A percentile compares a stretch with the other conserved stretches of the same genome.
Conservation (phyloP, 2,797 vertebrate genomes). For the Scleropages formosus region DNA sequence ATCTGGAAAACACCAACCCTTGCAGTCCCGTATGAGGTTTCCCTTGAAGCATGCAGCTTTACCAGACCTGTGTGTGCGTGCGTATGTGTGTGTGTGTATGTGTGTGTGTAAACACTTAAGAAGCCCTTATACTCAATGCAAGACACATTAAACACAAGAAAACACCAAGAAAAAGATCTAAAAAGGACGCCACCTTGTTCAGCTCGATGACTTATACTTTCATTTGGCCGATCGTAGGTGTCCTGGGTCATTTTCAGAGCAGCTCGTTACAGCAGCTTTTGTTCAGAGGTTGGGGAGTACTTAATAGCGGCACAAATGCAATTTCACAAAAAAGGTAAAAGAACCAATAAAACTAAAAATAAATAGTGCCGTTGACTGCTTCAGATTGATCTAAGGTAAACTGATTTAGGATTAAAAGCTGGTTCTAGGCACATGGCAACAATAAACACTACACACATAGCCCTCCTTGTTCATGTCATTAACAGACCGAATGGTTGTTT, state of each 20-base stretch:
- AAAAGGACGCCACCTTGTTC: too few species aligned
- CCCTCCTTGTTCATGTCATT: too few species aligned
- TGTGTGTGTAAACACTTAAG: slow-evolving; percentile 23
- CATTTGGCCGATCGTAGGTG: too few species aligned
- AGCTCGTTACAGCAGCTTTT: background rate
- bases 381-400: slow-evolving; percentile 18
- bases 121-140: slow-evolving; percentile 42
- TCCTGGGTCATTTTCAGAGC: too few species aligned
- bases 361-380: background rate
- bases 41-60: background rate
- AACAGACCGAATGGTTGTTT: too few species aligned
- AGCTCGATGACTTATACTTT: too few species aligned
- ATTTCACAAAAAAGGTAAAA: too few species aligned
- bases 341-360: background rate
- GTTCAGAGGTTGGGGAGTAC: background rate
- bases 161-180: slow-evolving; percentile 40
- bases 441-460: too few species aligned
- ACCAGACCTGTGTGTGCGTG: slow-evolving; percentile 38
- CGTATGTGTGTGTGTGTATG: slow-evolving; percentile 15
- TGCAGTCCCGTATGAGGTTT: background rate
- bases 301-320: background rate
- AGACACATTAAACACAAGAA: slow-evolving; percentile 62
- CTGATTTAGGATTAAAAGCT: background rate
- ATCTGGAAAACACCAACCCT: background rate
- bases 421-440: too few species aligned